phyloP scores from a whole-genome alignment of 1,140 invertebrate species.

The Diabrotica undecimpunctata region DNA sequence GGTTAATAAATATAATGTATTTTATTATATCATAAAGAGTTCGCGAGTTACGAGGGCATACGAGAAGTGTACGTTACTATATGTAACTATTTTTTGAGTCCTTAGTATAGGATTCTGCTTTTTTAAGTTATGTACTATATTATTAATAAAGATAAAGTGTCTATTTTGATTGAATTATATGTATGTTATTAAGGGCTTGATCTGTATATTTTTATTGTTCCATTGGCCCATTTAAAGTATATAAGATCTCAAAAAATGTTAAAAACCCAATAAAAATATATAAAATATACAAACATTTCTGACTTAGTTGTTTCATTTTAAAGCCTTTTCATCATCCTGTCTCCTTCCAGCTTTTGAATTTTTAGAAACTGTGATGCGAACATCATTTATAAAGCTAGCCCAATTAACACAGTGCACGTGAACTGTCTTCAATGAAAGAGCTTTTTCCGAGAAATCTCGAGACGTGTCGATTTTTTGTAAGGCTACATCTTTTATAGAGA shows the following conservation, averaged over 20 bases:
- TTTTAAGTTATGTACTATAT: constrained; percentile 25
- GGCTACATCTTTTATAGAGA: no score
- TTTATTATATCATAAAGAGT: no score
- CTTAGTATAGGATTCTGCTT: constrained; percentile 24
- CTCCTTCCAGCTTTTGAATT: no score
- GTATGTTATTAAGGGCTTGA: constrained; percentile 39
- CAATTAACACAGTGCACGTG: no score
- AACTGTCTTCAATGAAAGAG: no score
- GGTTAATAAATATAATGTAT: no score
- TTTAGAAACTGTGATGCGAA: no score
- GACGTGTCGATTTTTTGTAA: no score
- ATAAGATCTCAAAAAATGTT: constrained; percentile 34
- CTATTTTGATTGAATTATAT: constrained; percentile 45
- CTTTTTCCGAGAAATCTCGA: no score
- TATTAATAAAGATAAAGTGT: constrained; percentile 35
- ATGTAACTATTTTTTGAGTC: constrained; percentile 4
- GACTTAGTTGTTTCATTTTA: no score
- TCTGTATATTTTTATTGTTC: constrained; percentile 45
- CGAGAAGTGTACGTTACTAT: neutral
- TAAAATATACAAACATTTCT: constrained; percentile 26
- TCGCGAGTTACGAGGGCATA: neutral
- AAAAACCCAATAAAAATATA: constrained; percentile 38
- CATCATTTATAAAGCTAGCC: no score
- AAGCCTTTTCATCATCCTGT: no score
- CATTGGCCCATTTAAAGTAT: constrained; percentile 31